phyloP scores from a whole-genome alignment of 2,888 invertebrate species.

The Lymantria dispar region DNA sequence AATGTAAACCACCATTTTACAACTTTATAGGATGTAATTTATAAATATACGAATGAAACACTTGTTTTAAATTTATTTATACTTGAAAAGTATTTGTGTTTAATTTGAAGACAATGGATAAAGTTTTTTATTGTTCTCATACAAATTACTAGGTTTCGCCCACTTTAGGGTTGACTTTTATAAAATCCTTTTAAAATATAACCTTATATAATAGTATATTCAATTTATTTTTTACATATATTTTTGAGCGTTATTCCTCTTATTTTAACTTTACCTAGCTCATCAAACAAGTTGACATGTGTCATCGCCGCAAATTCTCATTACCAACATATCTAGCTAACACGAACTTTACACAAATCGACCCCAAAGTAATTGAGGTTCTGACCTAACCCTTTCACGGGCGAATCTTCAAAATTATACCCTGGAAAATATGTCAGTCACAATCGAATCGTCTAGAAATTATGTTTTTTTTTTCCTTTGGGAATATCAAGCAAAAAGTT shows the following conservation, averaged over 20 bases:
- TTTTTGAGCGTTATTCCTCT: slow-evolving; percentile 2
- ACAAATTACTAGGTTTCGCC: no score
- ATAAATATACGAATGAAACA: no score
- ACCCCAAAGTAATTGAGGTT: slow-evolving; percentile 27
- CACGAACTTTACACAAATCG: slow-evolving; percentile 24
- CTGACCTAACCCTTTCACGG: slow-evolving; percentile 23
- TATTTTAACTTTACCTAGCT: slow-evolving; percentile 1
- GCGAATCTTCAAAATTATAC: slow-evolving; percentile 33
- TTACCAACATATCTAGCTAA: slow-evolving; percentile 25
- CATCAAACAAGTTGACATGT: slow-evolving; percentile 9
- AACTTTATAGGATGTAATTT: no score
- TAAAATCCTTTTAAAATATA: no score
- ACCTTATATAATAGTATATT: no score
- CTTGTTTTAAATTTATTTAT: no score
- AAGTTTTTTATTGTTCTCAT: no score
- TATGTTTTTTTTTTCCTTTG: slow-evolving; percentile 12
- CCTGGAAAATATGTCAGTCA: slow-evolving; percentile 28
- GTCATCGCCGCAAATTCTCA: slow-evolving; percentile 26
- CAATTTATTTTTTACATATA: no score
- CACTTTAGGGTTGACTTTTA: no score
- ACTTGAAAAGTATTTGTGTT: no score
- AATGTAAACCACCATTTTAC: no score
- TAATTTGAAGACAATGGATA: no score
- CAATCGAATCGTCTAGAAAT: slow-evolving; percentile 28
- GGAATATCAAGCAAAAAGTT: neutral